Base-by-base conservation (phyloP, 1,140 invertebrate genomes). In the Muscidifurax raptorellus region DNA sequence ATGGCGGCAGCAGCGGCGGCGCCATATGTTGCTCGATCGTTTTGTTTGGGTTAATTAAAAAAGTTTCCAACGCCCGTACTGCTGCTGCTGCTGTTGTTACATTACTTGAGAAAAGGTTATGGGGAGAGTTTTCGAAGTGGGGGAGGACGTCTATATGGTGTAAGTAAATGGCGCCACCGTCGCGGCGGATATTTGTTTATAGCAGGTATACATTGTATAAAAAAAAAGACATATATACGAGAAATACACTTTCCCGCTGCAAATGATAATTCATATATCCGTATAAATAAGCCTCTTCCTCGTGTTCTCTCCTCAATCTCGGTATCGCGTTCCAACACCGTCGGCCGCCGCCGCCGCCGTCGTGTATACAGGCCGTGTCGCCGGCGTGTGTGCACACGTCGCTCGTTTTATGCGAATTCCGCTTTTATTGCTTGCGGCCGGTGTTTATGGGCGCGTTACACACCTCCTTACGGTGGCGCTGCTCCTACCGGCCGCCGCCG, bases 321-420 rank as follows among this genome's bases (percentile, higher is more conserved):
- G 69, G 44, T 69, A 27, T 80, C 66, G 79, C 69, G 52, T 81
- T 72, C 79, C 67, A 32, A 44, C 22, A n/a, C 13, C 4, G 7
- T n/a, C 18, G 2, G 52, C 5, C 9, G 2, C 74, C 1, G 22
- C 18, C 3, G 40, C 40, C 9, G 0, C 6, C 40, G 40, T 40
- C 4, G 22, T 28, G 22, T 59, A 7, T n/a, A 25, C 44, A 52
- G n/a, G 32, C 40, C 74, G 27, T 74, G 22, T 72, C 10, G 15
- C 18, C 64, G 30, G 28, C 2, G 12, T 52, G 59, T 71, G 66
- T 27, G 32, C 71, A 64, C 64, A 71, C 71, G 76, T 87, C 64
- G 40, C 64, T 64, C 71, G 85, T 80, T 83, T 87, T 87, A 88
- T 87, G 87, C 83, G 85, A 86, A 86, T 86, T 76, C 80, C 85